Base-by-base conservation (phyloP, 1,140 invertebrate genomes). In the Drosophila melanica region DNA sequence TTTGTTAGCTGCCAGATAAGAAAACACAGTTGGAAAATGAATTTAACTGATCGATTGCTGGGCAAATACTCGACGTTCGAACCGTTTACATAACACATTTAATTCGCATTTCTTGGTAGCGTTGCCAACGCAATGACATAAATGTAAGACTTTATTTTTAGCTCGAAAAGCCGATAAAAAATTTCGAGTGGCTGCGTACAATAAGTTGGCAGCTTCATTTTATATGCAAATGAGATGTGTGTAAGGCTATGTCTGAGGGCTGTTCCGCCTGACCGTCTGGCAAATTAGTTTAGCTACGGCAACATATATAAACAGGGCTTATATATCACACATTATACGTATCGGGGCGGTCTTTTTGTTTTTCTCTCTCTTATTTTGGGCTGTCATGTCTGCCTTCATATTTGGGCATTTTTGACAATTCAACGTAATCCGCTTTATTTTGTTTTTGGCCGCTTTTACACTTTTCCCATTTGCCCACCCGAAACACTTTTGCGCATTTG, bases 161-260 rank as follows among this genome's bases (percentile, higher is more conserved):
- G 30, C 47, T 16, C 5, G 16, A 42, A 35, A 33, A 44, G 23
- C 18, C 18, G 37, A 54, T 41, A 53, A 44, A 45, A 79, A 75
- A 48, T 79, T 81, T 81, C 70, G 63, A 80, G 69, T 75, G 75
- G 66, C 68, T 81, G 71, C 16, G 75, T 86, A 76, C 81, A 86
- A 86, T 27, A 27, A 87, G 72, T 75, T 86, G 72, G 4, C 69
- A 70, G 23, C 59, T 65, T 87, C 79, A 87, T 86, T 87, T 87
- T 67, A 86, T 87, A 86, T 86, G 82, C 82, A 86, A 86, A 86
- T 86, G 82, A 72, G 55, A 55, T 62, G 55, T 48, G 63, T 14
- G 44, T 48, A 12, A 30, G 18, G 7, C 41, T 54, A 23, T 41
- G 39, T 42, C n/a, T 57, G 54, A 1, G 27, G 39, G 33, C 8